These are phyloP conservation scores for Terebella lapidaria DNA, from an alignment of 2,888 invertebrate species.

Conservation along the genomic window DNA sequence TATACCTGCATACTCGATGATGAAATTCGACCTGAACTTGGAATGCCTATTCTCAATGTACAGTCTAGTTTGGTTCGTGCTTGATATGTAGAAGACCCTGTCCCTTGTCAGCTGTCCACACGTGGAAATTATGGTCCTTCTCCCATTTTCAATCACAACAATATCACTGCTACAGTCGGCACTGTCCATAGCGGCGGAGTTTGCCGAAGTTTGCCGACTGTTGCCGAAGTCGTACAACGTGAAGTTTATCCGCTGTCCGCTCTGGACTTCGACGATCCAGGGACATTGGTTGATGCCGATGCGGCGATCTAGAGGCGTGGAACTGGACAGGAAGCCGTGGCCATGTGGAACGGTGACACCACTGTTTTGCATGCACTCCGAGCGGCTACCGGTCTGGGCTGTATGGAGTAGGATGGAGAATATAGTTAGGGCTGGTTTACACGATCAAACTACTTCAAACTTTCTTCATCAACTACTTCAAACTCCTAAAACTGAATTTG, in stretches of 20 bases:
- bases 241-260: conserved; percentile 19
- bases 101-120: neutral
- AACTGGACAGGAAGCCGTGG: neutral
- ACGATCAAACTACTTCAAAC: too few species aligned
- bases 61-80: neutral
- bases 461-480: too few species aligned
- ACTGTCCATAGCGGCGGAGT: neutral
- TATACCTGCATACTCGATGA: neutral
- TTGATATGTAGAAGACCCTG: neutral
- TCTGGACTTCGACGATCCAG: neutral
- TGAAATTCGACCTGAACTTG: neutral
- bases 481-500: too few species aligned
- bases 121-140: neutral
- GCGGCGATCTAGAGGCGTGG: neutral
- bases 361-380: neutral
- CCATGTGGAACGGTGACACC: neutral
- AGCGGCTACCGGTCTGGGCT: neutral
- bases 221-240: conserved; percentile 15
- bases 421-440: too few species aligned
- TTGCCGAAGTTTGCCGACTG: neutral
- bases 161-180: neutral
- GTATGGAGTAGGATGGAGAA: too few species aligned
- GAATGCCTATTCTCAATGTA: neutral
- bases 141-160: neutral
- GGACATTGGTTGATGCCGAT: neutral